Conservation (phyloP, 2,797 vertebrate species). For the Lacerta bilineata region DNA sequence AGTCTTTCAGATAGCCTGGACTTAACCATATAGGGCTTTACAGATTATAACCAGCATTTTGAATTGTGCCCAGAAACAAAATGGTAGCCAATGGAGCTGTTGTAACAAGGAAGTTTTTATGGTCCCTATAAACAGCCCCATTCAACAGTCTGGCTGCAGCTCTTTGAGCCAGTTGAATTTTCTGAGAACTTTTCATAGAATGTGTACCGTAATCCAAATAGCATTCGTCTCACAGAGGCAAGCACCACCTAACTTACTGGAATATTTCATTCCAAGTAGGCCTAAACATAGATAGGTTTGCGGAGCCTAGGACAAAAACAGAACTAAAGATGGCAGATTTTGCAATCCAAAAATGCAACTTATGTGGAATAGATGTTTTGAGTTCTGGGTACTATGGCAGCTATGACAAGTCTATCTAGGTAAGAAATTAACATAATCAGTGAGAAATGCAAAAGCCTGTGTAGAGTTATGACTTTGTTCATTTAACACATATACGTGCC, state of each 20-base stretch:
- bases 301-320: neutral
- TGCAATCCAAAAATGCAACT: neutral
- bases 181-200: too few relatives aligned
- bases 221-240: neutral
- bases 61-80: too few relatives aligned
- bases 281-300: neutral
- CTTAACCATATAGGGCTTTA: too few relatives aligned
- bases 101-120: too few relatives aligned
- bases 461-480: neutral
- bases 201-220: neutral
- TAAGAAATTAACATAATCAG: constrained; percentile 5
- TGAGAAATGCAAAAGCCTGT: neutral
- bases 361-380: neutral
- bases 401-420: neutral
- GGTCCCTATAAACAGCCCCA: too few relatives aligned
- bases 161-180: too few relatives aligned
- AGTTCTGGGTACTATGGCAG: neutral
- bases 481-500: neutral
- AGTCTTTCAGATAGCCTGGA: too few relatives aligned
- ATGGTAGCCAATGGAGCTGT: too few relatives aligned
- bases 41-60: too few relatives aligned
- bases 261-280: neutral
- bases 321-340: neutral
- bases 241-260: neutral
- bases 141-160: too few relatives aligned